Conservation (phyloP, 2,113 vertebrate genomes). For the Podarcis cretensis region DNA sequence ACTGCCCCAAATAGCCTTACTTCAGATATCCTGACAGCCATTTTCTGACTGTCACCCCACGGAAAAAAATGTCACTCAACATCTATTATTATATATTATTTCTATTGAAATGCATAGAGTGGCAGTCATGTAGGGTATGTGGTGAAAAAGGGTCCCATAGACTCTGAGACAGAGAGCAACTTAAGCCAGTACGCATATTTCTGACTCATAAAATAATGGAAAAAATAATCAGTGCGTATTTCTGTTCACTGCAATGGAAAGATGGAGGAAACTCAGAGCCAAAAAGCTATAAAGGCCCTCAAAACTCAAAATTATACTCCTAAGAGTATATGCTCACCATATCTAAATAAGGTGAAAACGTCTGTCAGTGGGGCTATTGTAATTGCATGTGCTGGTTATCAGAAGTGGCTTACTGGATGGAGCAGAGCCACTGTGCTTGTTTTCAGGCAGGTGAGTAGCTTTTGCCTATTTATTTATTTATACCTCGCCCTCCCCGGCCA, state of each 20-base stretch:
- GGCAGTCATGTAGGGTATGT: no score
- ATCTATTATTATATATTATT: not conserved
- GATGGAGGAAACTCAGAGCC: not conserved
- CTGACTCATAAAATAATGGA: not conserved
- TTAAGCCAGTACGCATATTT: no score
- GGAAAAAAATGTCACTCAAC: not conserved
- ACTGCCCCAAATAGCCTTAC: not conserved
- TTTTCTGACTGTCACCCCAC: not conserved
- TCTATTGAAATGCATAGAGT: no score
- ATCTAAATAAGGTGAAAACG: not conserved
- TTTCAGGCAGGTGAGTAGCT: no score
- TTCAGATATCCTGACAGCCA: not conserved
- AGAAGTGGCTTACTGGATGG: no score
- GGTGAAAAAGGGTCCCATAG: no score
- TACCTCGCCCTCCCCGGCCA: no score
- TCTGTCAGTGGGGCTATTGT: not conserved
- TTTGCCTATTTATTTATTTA: no score
- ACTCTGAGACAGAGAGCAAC: no score
- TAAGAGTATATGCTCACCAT: not conserved
- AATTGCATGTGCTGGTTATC: not conserved
- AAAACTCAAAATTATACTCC: not conserved
- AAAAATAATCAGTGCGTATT: not conserved
- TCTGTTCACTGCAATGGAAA: not conserved
- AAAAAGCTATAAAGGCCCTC: not conserved
- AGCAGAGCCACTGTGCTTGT: no score